phyloP scores from a whole-genome alignment of 2,113 vertebrate species.

The Pandion haliaetus region DNA sequence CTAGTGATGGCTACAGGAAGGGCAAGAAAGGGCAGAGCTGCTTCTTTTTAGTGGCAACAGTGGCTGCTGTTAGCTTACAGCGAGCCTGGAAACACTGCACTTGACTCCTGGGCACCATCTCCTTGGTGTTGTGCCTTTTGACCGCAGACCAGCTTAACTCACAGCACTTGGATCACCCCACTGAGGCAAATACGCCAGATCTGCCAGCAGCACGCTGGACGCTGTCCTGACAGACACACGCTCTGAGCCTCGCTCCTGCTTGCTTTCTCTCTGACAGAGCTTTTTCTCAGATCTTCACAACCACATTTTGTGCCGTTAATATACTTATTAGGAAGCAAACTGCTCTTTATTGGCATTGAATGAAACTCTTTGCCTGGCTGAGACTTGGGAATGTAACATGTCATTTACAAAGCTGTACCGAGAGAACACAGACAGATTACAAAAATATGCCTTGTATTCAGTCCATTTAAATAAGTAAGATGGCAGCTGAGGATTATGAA shows the following conservation, averaged over 20 bases:
- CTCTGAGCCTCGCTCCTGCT: fast-evolving
- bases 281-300: constrained; percentile 3
- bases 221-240: fast-evolving
- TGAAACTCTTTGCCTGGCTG: constrained; percentile 7
- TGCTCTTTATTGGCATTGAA: constrained; percentile 36
- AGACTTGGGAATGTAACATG: constrained; percentile 27
- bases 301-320: neutral
- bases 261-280: neutral
- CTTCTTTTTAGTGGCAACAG: neutral
- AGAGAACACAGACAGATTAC: constrained; percentile 39
- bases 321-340: constrained; percentile 64
- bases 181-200: fast-evolving
- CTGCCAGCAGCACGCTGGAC: fast-evolving
- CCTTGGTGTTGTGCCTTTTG: neutral
- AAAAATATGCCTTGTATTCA: constrained; percentile 7
- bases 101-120: neutral
- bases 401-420: constrained; percentile 40
- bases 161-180: neutral
- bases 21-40: neutral
- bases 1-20: neutral
- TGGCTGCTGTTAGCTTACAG: neutral
- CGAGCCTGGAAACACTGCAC: neutral
- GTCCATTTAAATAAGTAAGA: constrained; percentile 20
- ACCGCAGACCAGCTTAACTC: neutral
- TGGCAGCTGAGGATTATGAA: neutral